Base-by-base conservation (phyloP, 2,797 vertebrate species). In the Ciconia nigra region DNA sequence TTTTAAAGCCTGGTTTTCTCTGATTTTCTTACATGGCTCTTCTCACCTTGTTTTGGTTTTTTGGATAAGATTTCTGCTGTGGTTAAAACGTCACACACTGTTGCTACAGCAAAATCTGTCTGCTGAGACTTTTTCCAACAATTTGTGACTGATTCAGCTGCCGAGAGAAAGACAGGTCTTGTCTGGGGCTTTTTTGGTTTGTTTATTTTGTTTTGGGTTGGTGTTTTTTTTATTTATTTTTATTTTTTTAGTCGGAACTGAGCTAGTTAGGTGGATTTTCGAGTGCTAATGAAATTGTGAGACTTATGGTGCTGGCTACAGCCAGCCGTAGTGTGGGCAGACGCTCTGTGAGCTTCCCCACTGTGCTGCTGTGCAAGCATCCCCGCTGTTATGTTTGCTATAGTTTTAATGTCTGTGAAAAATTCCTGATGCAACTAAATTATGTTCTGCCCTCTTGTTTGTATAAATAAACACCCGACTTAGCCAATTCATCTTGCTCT, bases 351-450 rank as follows among this genome's bases (percentile, higher is more conserved):
- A 94, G 97, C 96, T 97, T 98, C 97, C 98, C 98, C 98, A 98
- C 98, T 98, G 98, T 91, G 98, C 97, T 93, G 98, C 98, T 98
- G 97, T 97, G 97, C 96, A 97, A 96, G 97, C 98, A 97, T 97
- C 97, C 98, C 98, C 4, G 98, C 98, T 98, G 98, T 97, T 98
- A 96, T 98, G 98, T 98, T 98, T 98, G 98, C 98, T 98, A 97
- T 98, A 98, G 98, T 98, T 98, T 98, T 98, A 98, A 98, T 97
- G 98, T 97, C 98, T 98, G 98, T 95, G 98, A 98, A 98, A 98
- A 98, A 98, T 97, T 98, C 98, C 97, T 92, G 97, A 98, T 98
- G 98, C 97, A 98, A 98, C 97, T 85, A 94, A 98, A 98, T 98
- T 98, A 98, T 97, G 96, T 96, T 97, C 95, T 98, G 97, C 96